Evolutionary conservation across 2,797 vertebrate species (phyloP).

Genomic region (Rhadinocentrus ornatus): DNA sequence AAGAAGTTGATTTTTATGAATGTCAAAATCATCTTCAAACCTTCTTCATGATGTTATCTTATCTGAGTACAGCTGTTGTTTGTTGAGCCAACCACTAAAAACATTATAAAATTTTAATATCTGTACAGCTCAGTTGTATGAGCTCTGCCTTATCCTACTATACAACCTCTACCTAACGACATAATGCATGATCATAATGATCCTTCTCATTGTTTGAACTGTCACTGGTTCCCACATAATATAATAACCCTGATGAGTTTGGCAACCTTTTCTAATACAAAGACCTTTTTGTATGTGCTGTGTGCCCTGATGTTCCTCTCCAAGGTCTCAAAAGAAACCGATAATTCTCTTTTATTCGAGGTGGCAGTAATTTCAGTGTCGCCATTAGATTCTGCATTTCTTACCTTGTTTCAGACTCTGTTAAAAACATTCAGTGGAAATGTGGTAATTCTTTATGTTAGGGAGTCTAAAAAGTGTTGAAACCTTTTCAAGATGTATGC

Average conservation of each 20-base stretch:
- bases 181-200: conserved; percentile 41
- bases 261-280: conserved; percentile 29
- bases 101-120: conserved; percentile 11
- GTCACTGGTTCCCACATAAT: conserved; percentile 35
- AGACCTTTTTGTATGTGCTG: conserved; percentile 28
- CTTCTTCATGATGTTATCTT: not conserved
- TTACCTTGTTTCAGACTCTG: conserved; percentile 10
- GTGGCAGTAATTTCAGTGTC: not conserved
- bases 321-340: conserved; percentile 35
- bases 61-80: not conserved
- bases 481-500: no score
- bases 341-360: conserved; percentile 19
- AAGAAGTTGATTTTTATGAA: not conserved
- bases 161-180: conserved; percentile 19
- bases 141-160: conserved; percentile 4
- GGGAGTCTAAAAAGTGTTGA: not conserved
- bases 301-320: not conserved
- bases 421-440: conserved; percentile 10
- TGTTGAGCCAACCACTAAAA: not conserved
- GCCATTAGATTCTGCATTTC: conserved; percentile 17
- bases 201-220: conserved; percentile 28
- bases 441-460: not conserved
- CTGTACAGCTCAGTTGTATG: not conserved
- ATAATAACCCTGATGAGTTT: conserved; percentile 14
- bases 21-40: not conserved